These are phyloP conservation scores for Leucoraja ocellata DNA, from an alignment of 2,797 vertebrate species.

Conservation along the genomic window DNA sequence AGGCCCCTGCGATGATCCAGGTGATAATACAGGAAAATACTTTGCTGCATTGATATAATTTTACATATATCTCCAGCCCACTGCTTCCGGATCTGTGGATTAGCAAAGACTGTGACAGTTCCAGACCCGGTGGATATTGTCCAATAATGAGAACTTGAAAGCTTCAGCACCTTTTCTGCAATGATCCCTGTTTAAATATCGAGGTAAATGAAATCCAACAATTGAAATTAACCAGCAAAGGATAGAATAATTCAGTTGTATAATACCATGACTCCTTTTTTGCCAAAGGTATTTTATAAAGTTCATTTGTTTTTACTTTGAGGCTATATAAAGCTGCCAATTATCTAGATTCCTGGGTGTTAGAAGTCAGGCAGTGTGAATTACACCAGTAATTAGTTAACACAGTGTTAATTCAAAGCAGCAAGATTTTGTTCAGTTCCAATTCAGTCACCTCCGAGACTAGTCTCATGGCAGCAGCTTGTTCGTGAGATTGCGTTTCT, in stretches of 20 bases:
- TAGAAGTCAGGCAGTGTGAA: background rate
- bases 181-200: background rate
- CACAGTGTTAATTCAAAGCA: background rate
- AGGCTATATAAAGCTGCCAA: background rate
- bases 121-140: too few relatives aligned
- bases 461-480: background rate
- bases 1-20: too few relatives aligned
- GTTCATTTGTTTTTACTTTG: background rate
- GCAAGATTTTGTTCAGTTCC: background rate
- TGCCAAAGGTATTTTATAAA: background rate
- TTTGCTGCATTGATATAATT: too few relatives aligned
- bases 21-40: background rate
- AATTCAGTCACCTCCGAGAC: background rate
- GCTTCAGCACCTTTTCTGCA: too few relatives aligned
- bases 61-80: too few relatives aligned
- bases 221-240: background rate
- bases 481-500: background rate
- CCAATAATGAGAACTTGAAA: too few relatives aligned
- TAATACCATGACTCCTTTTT: background rate
- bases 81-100: too few relatives aligned
- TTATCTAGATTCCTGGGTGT: background rate
- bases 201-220: background rate
- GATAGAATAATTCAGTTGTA: background rate
- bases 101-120: too few relatives aligned
- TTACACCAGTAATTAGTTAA: background rate